Evolutionary conservation across 2,113 vertebrate genomes (phyloP), one percentile per base, ranked within the genome.

Genomic region (Peromyscus maniculatus): DNA sequence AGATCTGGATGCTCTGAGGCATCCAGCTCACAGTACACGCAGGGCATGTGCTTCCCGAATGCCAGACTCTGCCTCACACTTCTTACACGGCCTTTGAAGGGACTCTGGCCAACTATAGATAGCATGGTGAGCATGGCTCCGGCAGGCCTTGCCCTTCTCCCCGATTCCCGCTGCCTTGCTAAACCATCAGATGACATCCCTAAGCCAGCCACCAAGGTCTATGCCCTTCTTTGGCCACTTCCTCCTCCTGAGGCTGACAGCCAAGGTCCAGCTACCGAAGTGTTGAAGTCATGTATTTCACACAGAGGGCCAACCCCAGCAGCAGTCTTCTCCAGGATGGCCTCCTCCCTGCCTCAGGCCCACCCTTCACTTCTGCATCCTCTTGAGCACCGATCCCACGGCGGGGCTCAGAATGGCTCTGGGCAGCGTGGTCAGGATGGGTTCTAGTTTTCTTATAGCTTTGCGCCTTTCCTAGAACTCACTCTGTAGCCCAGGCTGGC

Each of bases 31-130:
- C 10, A 39, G n/a, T 28, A 79, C 31, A 71, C 12, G 64, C 5
- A 1, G 9, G 62, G 0, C 43, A 64, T 0, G 5, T 1, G 10
- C 11, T 21, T 21, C 39, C 1, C 31, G 16, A 6, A 5, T 4
- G 2, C 7, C 39, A 9, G n/a, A 72, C 46, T 19, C 21, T 10
- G 67, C 13, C 33, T 22, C 33, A 46, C 19, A 1, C 21, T 43
- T 82, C 89, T 52, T 2, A 0, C 0, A 0, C 1, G 1, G 74
- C 72, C 91, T 62, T 72, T n/a, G 17, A n/a, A n/a, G 16, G 71
- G 19, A n/a, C 71, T 72, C 71, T 72, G 71, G 36, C 16, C 31
- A 36, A 36, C 31, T 67, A 67, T 5, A 33, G 31, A 67, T 5
- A 33, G 67, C 26, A 28, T 5, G 4, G 67, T 8, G 31, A 69